A percentile compares a stretch with the other conserved stretches of the same genome.
Evolutionary conservation across 1,140 invertebrate genomes (phyloP).

Genomic region (Drosophila aff.): DNA sequence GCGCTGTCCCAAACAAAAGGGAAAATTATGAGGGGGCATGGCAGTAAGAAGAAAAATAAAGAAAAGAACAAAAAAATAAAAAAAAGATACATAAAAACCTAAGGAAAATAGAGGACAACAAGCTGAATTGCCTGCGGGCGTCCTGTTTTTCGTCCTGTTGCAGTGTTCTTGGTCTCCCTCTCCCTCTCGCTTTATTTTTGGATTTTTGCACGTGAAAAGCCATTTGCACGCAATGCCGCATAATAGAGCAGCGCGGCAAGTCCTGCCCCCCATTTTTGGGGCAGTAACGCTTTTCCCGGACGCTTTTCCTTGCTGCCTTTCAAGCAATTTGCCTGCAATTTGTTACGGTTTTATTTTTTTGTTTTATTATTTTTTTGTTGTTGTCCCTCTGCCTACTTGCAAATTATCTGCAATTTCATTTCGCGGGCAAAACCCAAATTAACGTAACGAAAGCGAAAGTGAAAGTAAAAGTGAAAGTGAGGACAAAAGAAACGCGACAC

Average conservation of each 20-base stretch:
- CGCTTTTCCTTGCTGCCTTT: slow-evolving; percentile 35
- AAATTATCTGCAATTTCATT: slow-evolving; percentile 67
- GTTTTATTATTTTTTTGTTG: slow-evolving; percentile 2
- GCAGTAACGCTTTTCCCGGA: slow-evolving; percentile 2
- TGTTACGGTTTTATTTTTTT: slow-evolving; percentile 42
- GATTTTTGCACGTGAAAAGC: slow-evolving; percentile 55
- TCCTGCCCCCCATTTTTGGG: slow-evolving; percentile 10
- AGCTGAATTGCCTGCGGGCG: slow-evolving; percentile 8
- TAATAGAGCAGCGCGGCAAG: slow-evolving; percentile 25
- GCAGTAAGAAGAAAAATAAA: too few relatives aligned
- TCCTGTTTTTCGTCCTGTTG: slow-evolving; percentile 23
- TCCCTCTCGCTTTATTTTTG: not conserved
- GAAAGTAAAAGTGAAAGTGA: slow-evolving; percentile 1
- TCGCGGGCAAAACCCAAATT: slow-evolving; percentile 39
- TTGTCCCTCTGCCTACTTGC: slow-evolving; percentile 50
- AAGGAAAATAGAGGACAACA: not conserved
- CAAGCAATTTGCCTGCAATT: slow-evolving; percentile 71
- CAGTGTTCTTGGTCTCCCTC: slow-evolving; percentile 1
- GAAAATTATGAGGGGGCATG: not conserved
- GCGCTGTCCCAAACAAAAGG: slow-evolving; percentile 3
- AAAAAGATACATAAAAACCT: not conserved
- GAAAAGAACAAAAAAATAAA: not conserved
- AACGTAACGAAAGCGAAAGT: slow-evolving; percentile 42
- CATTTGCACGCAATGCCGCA: slow-evolving; percentile 65
- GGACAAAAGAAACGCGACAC: not conserved